phyloP scores from a whole-genome alignment of 2,888 invertebrate species.

The Erebia aethiops region DNA sequence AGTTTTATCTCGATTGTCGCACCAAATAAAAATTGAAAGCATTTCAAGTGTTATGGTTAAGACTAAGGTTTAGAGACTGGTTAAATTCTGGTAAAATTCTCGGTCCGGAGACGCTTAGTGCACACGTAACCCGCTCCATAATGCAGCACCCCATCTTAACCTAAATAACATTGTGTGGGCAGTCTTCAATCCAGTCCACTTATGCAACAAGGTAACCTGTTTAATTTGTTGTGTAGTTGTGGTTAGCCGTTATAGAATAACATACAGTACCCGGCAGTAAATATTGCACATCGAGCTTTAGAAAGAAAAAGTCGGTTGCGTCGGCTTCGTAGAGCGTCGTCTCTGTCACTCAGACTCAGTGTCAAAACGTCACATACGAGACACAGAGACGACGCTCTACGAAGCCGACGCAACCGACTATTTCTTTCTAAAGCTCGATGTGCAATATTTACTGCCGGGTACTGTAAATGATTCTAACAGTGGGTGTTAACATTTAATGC shows the following conservation, averaged over 20 bases:
- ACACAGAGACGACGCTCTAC: too few relatives aligned
- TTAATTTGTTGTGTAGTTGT: constrained; percentile 25
- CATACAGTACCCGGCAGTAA: constrained; percentile 23
- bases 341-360: too few relatives aligned
- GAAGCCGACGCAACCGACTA: too few relatives aligned
- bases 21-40: too few relatives aligned
- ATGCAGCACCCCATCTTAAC: constrained; percentile 20
- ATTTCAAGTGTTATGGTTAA: not conserved
- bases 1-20: too few relatives aligned
- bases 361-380: too few relatives aligned
- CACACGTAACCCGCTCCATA: constrained; percentile 11
- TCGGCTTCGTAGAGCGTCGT: too few relatives aligned
- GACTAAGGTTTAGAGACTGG: not conserved
- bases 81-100: constrained; percentile 9
- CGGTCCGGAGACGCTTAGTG: constrained; percentile 10
- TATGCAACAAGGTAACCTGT: constrained; percentile 26
- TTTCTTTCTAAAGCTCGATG: too few relatives aligned
- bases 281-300: too few relatives aligned
- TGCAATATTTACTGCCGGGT: too few relatives aligned
- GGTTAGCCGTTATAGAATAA: constrained; percentile 18
- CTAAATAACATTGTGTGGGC: constrained; percentile 25
- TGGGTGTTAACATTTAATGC: constrained; percentile 12
- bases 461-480: too few relatives aligned
- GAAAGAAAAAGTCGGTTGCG: too few relatives aligned
- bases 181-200: constrained; percentile 26